Evolutionary conservation across 2,797 vertebrate species (phyloP).

Genomic region (Erethizon dorsatum): DNA sequence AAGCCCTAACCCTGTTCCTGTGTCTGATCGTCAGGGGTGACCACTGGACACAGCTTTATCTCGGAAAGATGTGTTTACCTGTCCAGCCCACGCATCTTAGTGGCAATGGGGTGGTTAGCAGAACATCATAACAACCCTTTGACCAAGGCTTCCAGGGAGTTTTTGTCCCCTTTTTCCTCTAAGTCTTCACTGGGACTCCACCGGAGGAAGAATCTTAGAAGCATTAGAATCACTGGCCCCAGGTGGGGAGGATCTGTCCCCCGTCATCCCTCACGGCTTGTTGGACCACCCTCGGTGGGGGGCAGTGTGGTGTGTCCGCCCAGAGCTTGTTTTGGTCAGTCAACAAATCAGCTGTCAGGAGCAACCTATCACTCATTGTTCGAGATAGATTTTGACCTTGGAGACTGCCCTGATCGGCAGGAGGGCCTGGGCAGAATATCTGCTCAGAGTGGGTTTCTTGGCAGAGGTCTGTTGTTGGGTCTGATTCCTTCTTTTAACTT

Average conservation of each 20-base stretch:
- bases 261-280: not conserved
- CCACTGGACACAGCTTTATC: not conserved
- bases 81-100: not conserved
- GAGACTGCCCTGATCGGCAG: not conserved
- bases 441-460: not conserved
- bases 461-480: not conserved
- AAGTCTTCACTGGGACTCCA: not conserved
- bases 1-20: too few species aligned
- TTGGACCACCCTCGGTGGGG: not conserved
- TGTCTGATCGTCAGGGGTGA: not conserved
- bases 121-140: not conserved
- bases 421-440: not conserved
- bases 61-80: not conserved
- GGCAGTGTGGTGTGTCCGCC: not conserved
- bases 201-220: not conserved
- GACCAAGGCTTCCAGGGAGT: not conserved
- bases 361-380: not conserved
- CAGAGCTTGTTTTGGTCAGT: not conserved
- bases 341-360: not conserved
- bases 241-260: not conserved
- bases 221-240: not conserved
- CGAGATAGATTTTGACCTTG: not conserved
- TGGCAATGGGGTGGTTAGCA: not conserved
- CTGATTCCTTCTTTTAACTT: not conserved
- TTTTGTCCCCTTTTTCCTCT: not conserved